Evolutionary conservation across 2,113 vertebrate species (phyloP).

Genomic region (Eretmochelys imbricata): DNA sequence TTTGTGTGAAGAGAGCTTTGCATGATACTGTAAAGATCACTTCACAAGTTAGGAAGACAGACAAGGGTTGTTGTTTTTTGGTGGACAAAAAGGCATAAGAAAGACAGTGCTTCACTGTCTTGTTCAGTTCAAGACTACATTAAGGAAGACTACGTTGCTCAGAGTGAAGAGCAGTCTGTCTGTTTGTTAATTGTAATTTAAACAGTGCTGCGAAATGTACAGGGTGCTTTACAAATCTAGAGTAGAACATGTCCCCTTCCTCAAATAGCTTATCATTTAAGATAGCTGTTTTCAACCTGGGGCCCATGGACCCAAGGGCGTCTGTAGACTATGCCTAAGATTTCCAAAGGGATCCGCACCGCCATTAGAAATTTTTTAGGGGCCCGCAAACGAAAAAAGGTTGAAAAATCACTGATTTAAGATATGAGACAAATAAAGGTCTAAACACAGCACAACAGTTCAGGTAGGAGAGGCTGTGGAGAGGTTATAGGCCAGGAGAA

Average conservation of each 20-base stretch:
- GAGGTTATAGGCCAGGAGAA: background rate
- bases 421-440: background rate
- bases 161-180: background rate
- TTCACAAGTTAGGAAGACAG: background rate
- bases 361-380: background rate
- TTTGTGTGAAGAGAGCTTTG: background rate
- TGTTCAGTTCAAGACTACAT: background rate
- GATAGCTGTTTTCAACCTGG: rapidly evolving
- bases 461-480: background rate
- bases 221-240: background rate
- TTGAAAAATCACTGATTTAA: background rate
- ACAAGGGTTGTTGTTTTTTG: background rate
- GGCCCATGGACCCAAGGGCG: too few relatives aligned
- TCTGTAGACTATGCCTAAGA: background rate
- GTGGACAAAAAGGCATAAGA: background rate
- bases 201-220: background rate
- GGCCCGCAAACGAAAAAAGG: background rate
- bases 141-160: background rate
- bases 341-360: background rate
- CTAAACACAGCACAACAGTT: background rate
- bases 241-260: background rate
- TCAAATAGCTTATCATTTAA: background rate
- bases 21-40: background rate
- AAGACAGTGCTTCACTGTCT: background rate
- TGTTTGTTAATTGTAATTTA: background rate